Conservation (phyloP, 2,888 invertebrate genomes). For the Sinohyriopsis cumingii region DNA sequence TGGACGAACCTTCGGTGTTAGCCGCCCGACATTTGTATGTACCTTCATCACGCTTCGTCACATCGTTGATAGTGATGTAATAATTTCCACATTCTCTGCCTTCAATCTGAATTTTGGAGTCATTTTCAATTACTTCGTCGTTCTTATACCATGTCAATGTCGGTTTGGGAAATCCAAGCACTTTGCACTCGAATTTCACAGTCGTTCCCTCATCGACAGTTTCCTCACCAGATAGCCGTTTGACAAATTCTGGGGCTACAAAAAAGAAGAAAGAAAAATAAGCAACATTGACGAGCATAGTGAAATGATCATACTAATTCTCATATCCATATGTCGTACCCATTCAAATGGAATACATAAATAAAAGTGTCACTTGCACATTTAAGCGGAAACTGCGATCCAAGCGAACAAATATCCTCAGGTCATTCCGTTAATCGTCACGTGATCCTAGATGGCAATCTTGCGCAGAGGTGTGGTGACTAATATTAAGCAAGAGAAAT, state of each 20-base stretch:
- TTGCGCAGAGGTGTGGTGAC: too few relatives aligned
- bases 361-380: too few relatives aligned
- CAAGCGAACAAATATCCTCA: too few relatives aligned
- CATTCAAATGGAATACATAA: too few relatives aligned
- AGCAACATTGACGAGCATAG: not conserved
- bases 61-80: slow-evolving; percentile 45
- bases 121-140: slow-evolving; percentile 43
- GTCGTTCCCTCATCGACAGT: slow-evolving; percentile 53
- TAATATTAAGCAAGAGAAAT: too few relatives aligned
- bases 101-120: slow-evolving; percentile 43
- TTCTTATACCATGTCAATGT: slow-evolving; percentile 56
- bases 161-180: slow-evolving; percentile 56
- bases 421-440: too few relatives aligned
- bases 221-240: slow-evolving; percentile 52
- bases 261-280: slow-evolving; percentile 12
- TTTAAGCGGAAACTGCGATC: too few relatives aligned
- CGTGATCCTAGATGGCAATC: too few relatives aligned
- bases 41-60: slow-evolving; percentile 60
- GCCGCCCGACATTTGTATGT: slow-evolving; percentile 57
- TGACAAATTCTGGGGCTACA: slow-evolving; percentile 58
- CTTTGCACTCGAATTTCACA: slow-evolving; percentile 51
- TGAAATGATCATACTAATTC: not conserved
- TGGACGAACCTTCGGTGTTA: slow-evolving; percentile 59
- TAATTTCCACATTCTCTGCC: slow-evolving; percentile 44
- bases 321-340: not conserved